phyloP scores from a whole-genome alignment of 35 echinoderm and acorn worm genomes.

The Antedon bifida region DNA sequence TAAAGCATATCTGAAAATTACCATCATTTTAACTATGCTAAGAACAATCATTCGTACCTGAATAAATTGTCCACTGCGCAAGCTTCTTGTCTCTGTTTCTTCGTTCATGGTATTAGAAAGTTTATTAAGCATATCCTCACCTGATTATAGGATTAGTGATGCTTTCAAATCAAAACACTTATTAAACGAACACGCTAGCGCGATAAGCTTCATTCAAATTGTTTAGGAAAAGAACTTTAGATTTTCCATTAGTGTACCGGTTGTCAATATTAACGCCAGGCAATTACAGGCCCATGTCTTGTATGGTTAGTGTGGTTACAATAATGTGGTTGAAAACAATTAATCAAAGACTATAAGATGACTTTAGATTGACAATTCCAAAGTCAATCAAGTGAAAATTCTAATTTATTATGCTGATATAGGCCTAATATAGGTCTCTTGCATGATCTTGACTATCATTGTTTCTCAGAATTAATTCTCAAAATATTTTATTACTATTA shows the following conservation, averaged over 20 bases:
- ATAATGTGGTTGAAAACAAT: too few relatives aligned
- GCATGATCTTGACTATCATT: too few relatives aligned
- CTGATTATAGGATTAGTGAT: not conserved
- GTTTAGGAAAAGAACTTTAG: not conserved
- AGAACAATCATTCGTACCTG: not conserved
- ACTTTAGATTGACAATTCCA: too few relatives aligned
- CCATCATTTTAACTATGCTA: too few relatives aligned
- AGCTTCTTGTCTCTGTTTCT: not conserved
- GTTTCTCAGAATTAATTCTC: too few relatives aligned
- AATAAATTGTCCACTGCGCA: not conserved
- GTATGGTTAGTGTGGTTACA: not conserved
- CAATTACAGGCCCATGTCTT: not conserved
- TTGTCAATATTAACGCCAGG: not conserved
- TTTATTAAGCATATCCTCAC: not conserved
- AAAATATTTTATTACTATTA: too few relatives aligned
- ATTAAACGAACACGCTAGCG: not conserved
- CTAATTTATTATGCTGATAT: too few relatives aligned
- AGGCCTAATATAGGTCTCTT: too few relatives aligned
- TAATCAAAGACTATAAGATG: too few relatives aligned
- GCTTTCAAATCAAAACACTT: not conserved
- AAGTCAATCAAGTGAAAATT: too few relatives aligned
- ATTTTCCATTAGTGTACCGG: not conserved
- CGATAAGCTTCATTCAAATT: not conserved
- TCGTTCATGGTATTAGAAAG: not conserved
- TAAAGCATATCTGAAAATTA: too few relatives aligned